A percentile compares a stretch with the other conserved stretches of the same genome.
Conservation (phyloP, 2,888 invertebrate genomes). For the Rosalia funebris region DNA sequence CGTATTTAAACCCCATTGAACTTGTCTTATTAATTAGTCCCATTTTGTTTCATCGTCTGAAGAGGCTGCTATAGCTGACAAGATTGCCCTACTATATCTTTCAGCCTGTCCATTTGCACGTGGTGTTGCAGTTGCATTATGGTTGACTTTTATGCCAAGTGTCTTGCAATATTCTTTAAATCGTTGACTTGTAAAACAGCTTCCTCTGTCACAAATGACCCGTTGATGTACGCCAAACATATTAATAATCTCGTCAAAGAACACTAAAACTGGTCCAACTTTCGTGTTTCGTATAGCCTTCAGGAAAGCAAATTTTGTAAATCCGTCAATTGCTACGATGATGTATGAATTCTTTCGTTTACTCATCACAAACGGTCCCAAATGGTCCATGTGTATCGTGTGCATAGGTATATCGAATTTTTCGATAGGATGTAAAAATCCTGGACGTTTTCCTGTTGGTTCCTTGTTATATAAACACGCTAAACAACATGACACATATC, state of each 20-base stretch:
- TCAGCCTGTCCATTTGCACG: neutral
- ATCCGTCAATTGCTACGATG: neutral
- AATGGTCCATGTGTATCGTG: constrained; percentile 13
- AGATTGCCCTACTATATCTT: neutral
- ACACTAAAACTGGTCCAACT: neutral
- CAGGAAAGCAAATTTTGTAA: neutral
- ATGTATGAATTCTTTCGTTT: neutral
- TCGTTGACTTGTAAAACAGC: neutral
- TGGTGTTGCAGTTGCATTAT: neutral
- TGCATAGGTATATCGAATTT: constrained; percentile 7
- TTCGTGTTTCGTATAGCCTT: neutral
- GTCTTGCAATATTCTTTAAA: neutral
- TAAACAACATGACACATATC: neutral
- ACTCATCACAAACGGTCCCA: constrained; percentile 7
- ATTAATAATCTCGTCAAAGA: neutral
- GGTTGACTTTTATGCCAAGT: neutral
- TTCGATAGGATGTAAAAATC: constrained; percentile 8
- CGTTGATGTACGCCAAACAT: neutral
- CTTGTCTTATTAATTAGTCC: neutral
- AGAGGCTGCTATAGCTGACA: neutral
- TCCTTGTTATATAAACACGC: neutral
- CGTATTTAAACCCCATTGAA: constrained; percentile 1
- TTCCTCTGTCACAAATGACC: neutral
- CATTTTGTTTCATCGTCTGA: neutral
- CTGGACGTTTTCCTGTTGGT: neutral